Evolutionary conservation across 2,797 vertebrate genomes (phyloP), one percentile per base, ranked within the genome.

Genomic region (Hoplostethus atlanticus): DNA sequence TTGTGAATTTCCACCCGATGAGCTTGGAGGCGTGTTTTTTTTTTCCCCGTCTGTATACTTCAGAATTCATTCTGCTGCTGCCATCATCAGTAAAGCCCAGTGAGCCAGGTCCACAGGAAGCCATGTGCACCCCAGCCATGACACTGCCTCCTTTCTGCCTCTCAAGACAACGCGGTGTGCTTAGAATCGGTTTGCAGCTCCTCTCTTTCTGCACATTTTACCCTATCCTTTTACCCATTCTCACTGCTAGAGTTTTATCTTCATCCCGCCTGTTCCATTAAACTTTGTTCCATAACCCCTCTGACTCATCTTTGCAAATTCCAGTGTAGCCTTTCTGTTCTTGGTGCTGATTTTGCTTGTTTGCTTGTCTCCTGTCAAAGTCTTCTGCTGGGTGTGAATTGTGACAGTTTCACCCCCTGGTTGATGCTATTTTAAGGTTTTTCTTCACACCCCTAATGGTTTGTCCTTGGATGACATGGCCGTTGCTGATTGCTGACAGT

Each of bases 1-100:
- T 25, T 21, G 5, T 11, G 47, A 25, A 52, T 52, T 25, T 52
- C 50, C 9, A 11, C 2, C 50, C 6, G 21, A 52, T 52, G 50
- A 52, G 17, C 16, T 11, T 21, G 9, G 50, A 21, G 50, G 9
- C 21, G 25, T 52, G 25, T 52, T 11, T 50, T 17, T 51, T 47
- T 47, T 15, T 16, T 16, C n/a, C 15, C 78, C 83, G 47, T 79
- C 73, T 87, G 84, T 72, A 52, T 71, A 75, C 83, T 54, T 77
- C 80, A 40, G 76, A 87, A 78, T 87, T 91, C 80, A 88, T 90
- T 88, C 82, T 80, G 82, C 81, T 83, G 84, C 87, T 57, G 82
- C 87, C 79, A 89, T 16, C 17, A 52, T 89, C 86, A 88, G 76
- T 88, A 30, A 57, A 76, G 71, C 68, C 63, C 76, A 76, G 48